phyloP scores from a whole-genome alignment of 2,113 vertebrate genomes.

The Odocoileus virginianus region DNA sequence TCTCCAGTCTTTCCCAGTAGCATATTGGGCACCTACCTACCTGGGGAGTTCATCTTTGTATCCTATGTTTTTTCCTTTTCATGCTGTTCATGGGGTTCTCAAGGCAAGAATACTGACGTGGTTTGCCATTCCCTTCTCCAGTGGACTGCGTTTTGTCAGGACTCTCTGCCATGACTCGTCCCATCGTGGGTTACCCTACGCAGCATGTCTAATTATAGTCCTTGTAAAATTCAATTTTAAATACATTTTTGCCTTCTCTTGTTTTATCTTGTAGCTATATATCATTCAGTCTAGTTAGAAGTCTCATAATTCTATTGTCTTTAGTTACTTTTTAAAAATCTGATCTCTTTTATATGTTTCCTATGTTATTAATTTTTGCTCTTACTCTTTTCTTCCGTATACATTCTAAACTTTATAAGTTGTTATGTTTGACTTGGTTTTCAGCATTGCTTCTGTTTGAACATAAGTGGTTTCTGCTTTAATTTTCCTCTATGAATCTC shows the following conservation, averaged over 20 bases:
- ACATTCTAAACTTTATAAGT: background rate
- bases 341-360: background rate
- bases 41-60: background rate
- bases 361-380: background rate
- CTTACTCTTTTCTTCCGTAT: background rate
- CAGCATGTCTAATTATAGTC: background rate
- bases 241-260: background rate
- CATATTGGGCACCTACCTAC: background rate
- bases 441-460: background rate
- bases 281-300: background rate
- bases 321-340: background rate
- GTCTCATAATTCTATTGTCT: background rate
- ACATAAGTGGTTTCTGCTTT: background rate
- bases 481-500: background rate
- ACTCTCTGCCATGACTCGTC: accelerated
- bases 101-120: background rate
- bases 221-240: background rate
- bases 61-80: background rate
- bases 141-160: background rate
- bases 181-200: background rate
- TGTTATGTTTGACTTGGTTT: background rate
- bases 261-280: background rate
- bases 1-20: background rate
- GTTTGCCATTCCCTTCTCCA: background rate
- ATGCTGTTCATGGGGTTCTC: background rate